phyloP scores from a whole-genome alignment of 1,140 invertebrate species.

The Drosophila pallidifrons region DNA sequence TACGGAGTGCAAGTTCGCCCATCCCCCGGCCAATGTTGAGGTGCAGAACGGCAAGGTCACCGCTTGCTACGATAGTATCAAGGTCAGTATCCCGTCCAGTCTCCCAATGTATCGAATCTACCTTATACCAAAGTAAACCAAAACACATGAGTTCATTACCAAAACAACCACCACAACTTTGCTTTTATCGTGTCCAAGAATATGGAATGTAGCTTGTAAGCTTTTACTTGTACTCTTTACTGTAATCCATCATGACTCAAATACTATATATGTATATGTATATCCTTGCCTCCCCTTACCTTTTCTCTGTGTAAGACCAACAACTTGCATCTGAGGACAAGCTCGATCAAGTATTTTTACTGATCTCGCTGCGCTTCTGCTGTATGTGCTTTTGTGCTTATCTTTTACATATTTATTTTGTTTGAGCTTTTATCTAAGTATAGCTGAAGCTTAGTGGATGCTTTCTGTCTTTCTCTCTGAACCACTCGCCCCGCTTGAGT shows the following conservation, averaged over 20 bases:
- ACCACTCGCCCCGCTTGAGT: background rate
- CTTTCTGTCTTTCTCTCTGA: constrained; percentile 40
- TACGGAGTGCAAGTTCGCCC: constrained; percentile 99
- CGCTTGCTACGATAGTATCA: constrained; percentile 99
- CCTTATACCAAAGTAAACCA: background rate
- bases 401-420: constrained; percentile 26
- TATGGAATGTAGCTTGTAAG: constrained; percentile 74
- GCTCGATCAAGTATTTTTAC: constrained; percentile 29
- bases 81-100: constrained; percentile 90
- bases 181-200: constrained; percentile 56
- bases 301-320: background rate
- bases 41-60: constrained; percentile 99
- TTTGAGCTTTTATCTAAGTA: constrained; percentile 61
- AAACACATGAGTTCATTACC: constrained; percentile 15
- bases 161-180: constrained; percentile 28
- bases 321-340: constrained; percentile 17
- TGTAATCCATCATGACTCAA: constrained; percentile 46
- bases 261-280: background rate
- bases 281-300: constrained; percentile 4
- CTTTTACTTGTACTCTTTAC: constrained; percentile 55
- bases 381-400: constrained; percentile 73
- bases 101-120: background rate
- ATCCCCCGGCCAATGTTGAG: constrained; percentile 99
- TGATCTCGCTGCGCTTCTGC: constrained; percentile 76
- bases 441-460: constrained; percentile 40